A percentile compares a stretch with the other conserved stretches of the same genome.
Evolutionary conservation across 92 coral and sea anemone genomes (phyloP).

Genomic region (Porites cylindrica): DNA sequence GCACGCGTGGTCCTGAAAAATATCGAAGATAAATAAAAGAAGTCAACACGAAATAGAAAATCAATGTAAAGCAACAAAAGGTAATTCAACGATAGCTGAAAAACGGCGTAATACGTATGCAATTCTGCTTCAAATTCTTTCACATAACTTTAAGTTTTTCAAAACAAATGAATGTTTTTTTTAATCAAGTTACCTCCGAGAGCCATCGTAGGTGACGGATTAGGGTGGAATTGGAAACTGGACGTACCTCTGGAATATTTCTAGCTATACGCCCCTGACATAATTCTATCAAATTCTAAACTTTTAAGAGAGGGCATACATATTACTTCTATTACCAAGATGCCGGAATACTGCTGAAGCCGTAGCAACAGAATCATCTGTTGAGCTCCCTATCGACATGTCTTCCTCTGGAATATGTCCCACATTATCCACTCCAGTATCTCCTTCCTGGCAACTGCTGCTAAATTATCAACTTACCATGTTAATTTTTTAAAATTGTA

Average conservation of each 20-base stretch:
- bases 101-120: too few relatives aligned
- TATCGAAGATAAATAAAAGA: too few relatives aligned
- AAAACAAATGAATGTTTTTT: too few relatives aligned
- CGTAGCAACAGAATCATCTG: slow-evolving; percentile 71
- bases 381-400: slow-evolving; percentile 66
- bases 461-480: background rate
- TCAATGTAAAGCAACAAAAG: too few relatives aligned
- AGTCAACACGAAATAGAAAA: background rate
- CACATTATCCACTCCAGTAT: background rate
- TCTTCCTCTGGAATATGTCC: slow-evolving; percentile 50
- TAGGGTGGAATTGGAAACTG: background rate
- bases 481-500: too few relatives aligned
- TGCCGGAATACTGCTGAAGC: slow-evolving; percentile 85
- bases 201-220: too few relatives aligned
- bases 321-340: slow-evolving; percentile 55
- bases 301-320: too few relatives aligned
- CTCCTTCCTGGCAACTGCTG: slow-evolving; percentile 1
- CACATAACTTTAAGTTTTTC: too few relatives aligned
- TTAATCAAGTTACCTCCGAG: too few relatives aligned
- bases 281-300: background rate
- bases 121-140: too few relatives aligned
- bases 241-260: background rate
- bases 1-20: too few relatives aligned
- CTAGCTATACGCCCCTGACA: background rate
- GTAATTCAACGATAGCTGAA: too few relatives aligned